Percentiles rank a stretch among this genome's conserved stretches.
Evolutionary conservation across 2,797 vertebrate species (phyloP).

Genomic region (Chaunax sp.): DNA sequence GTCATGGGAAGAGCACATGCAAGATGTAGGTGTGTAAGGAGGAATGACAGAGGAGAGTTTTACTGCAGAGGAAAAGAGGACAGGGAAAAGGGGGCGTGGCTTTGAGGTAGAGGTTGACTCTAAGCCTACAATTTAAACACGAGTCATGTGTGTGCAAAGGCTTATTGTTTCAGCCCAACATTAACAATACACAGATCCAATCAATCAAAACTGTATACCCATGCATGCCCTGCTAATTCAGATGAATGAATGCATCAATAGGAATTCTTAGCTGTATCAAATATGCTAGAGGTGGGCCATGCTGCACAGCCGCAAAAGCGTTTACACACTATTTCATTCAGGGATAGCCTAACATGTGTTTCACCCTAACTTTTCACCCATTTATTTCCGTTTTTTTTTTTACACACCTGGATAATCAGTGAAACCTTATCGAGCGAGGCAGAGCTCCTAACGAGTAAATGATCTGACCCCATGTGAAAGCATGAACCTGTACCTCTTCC

Average conservation of each 20-base stretch:
- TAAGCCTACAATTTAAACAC: slow-evolving; percentile 25
- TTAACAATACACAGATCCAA: slow-evolving; percentile 17
- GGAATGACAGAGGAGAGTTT: neutral
- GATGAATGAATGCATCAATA: slow-evolving; percentile 44
- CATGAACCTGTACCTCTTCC: slow-evolving; percentile 72
- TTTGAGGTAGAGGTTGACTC: slow-evolving; percentile 68
- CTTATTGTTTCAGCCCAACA: slow-evolving; percentile 37
- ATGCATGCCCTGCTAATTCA: slow-evolving; percentile 57
- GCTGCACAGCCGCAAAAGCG: slow-evolving; percentile 47
- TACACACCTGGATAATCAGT: slow-evolving; percentile 12
- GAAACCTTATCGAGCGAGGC: slow-evolving; percentile 1
- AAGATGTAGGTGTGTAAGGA: slow-evolving; percentile 16
- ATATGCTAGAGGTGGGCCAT: slow-evolving; percentile 37
- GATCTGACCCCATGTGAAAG: slow-evolving; percentile 38
- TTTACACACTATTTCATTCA: slow-evolving; percentile 57
- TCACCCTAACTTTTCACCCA: slow-evolving; percentile 1
- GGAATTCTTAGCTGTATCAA: slow-evolving; percentile 37
- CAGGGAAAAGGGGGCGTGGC: neutral
- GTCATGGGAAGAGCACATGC: slow-evolving; percentile 33
- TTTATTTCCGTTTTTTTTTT: neutral
- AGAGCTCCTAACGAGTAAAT: slow-evolving; percentile 29
- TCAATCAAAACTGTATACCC: slow-evolving; percentile 29
- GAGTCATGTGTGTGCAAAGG: slow-evolving; percentile 11
- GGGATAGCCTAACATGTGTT: slow-evolving; percentile 53
- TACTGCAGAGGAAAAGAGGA: slow-evolving; percentile 21